Base-by-base conservation (phyloP, 2,888 invertebrate genomes). In the Furcula furcula region DNA sequence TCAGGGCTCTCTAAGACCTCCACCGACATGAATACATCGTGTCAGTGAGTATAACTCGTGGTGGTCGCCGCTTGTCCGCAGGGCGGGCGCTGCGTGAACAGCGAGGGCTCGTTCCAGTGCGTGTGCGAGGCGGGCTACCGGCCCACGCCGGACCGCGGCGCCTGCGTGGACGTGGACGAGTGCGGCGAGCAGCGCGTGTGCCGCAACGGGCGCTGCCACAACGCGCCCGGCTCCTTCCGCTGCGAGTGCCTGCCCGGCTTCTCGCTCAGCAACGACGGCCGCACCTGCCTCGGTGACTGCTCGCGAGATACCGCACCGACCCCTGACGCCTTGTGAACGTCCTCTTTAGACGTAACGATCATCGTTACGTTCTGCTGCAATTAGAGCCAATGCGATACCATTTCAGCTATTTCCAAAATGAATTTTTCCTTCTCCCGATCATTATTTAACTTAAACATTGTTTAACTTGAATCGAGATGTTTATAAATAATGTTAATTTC, bases 171-270 rank as follows among this genome's bases (percentile, higher is more conserved):
- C 60, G 86, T 89, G 30, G 90, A 92, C 76, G 92, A 92, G 63
- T 92, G 92, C 60, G 56, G 91, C 18, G 95, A 95, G 68, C 94
- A 92, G 87, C 93, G 92, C 7, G 93, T 94, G 39, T 95, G 95
- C 61, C 87, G 96, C 39, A 93, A 94, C 63, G 96, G 95, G 3
- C 90, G 92, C 40, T 96, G 96, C 68, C 92, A 93, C 60, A 96
- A 96, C 71, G 92, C 93, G 3, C 92, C 93, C 4, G 96, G 96
- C 1, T 94, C 94, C 0, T 95, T 94, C 79, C 91, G 92, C 40
- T 97, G 97, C 81, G 90, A 92, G 30, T 96, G 96, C 63, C 90
- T 93, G 51, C 88, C 92, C n/a, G 96, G 96, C 0, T 96, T 94
- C 79, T 91, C 93, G 20, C 91, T 94, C 22, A 94, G 94, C 32